Evolutionary conservation across 2,797 vertebrate species (phyloP).

Genomic region (Limosa lapponica): DNA sequence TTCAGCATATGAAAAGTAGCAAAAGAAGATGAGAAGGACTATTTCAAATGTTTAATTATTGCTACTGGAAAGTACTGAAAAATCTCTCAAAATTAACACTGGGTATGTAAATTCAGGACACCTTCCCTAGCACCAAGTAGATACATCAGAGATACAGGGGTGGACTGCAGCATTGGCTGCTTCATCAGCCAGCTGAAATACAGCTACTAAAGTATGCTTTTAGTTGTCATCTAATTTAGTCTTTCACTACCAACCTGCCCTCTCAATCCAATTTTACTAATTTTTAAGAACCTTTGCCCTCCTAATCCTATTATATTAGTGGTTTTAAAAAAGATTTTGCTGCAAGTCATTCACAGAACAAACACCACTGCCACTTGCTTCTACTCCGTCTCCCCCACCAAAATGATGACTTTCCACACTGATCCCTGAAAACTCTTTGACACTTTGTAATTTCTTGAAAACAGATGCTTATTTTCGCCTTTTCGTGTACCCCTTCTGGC

Average conservation of each 20-base stretch:
- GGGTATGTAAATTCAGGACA: background rate
- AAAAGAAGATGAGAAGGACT: background rate
- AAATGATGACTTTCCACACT: background rate
- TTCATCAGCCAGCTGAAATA: background rate
- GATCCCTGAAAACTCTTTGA: background rate
- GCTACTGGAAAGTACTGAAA: background rate
- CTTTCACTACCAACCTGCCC: background rate
- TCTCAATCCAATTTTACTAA: constrained; percentile 18
- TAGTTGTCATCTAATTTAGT: background rate
- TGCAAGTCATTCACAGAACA: background rate
- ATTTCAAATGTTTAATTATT: background rate
- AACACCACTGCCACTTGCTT: background rate
- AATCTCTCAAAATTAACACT: background rate
- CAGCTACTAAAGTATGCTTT: background rate
- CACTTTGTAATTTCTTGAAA: background rate
- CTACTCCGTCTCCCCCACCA: background rate
- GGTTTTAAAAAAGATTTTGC: background rate
- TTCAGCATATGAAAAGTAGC: background rate
- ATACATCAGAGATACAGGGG: background rate
- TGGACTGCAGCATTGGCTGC: background rate
- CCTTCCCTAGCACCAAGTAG: background rate
- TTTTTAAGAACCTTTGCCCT: constrained; percentile 15
- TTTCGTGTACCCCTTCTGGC: background rate
- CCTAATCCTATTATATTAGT: background rate
- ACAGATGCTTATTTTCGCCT: background rate